Evolutionary conservation across 2,113 vertebrate genomes (phyloP).

Genomic region (Sardina pilchardus): DNA sequence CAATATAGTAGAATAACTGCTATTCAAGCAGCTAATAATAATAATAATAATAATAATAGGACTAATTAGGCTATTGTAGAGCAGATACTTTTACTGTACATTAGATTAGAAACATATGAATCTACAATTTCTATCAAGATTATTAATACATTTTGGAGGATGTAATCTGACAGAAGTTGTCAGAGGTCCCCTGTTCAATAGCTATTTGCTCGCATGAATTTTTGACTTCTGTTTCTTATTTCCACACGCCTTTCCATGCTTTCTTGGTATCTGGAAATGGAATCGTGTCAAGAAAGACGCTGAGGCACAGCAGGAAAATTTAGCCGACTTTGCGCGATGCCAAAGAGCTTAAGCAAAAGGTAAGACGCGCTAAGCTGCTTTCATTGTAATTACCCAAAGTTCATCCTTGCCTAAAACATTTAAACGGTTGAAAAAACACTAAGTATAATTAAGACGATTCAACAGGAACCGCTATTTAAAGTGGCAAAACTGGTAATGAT

Average conservation of each 20-base stretch:
- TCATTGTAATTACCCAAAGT: slow-evolving; percentile 60
- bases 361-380: slow-evolving; percentile 51
- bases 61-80: not conserved
- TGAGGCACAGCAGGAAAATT: slow-evolving; percentile 52
- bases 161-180: not conserved
- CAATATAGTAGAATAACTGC: not conserved
- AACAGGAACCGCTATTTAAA: not conserved
- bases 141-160: slow-evolving; percentile 21
- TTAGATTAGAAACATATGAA: slow-evolving; percentile 7
- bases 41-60: slow-evolving; percentile 18
- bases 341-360: slow-evolving; percentile 54
- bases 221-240: not conserved
- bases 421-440: not conserved
- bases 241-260: not conserved
- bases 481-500: not conserved
- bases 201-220: not conserved
- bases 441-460: slow-evolving; percentile 35
- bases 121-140: not conserved
- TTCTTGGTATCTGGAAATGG: not conserved
- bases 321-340: slow-evolving; percentile 21
- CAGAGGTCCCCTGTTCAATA: not conserved
- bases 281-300: slow-evolving; percentile 41
- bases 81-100: not conserved
- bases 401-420: slow-evolving; percentile 33
- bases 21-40: not conserved